Percentiles rank a stretch among this genome's conserved stretches.
Conservation (phyloP, 2,888 invertebrate species). For the Xylophagus ater region DNA sequence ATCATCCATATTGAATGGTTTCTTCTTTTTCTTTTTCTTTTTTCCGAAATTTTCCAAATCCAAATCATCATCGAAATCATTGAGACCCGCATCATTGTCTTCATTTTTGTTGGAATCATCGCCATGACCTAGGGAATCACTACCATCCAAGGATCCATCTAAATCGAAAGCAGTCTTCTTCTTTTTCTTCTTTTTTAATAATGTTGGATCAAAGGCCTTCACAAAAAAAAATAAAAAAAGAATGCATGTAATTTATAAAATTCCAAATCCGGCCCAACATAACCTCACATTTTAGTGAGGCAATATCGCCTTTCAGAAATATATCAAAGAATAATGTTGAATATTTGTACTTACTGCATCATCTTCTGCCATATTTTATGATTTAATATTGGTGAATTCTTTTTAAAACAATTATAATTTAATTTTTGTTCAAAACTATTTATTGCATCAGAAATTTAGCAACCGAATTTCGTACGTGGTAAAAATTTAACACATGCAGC, state of each 20-base stretch:
- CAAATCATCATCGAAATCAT: constrained; percentile 59
- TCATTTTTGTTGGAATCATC: constrained; percentile 46
- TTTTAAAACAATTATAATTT: constrained; percentile 6
- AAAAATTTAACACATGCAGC: no score
- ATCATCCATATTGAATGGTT: constrained; percentile 81
- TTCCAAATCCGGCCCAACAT: no score
- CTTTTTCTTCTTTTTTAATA: constrained; percentile 83
- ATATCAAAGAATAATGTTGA: no score
- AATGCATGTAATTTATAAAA: no score
- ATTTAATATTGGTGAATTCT: no score
- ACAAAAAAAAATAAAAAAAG: no score
- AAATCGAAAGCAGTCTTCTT: constrained; percentile 91
- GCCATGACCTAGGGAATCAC: constrained; percentile 45
- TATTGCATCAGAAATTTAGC: constrained; percentile 30
- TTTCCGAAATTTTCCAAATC: constrained; percentile 77
- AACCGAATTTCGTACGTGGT: no score
- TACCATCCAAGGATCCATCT: constrained; percentile 63
- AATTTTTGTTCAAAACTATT: constrained; percentile 7
- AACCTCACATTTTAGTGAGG: no score
- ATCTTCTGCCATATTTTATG: constrained; percentile 25
- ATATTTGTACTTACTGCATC: constrained; percentile 25
- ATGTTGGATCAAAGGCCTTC: constrained; percentile 73
- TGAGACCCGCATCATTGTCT: constrained; percentile 31
- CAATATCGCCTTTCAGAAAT: no score
- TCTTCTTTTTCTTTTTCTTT: constrained; percentile 87